phyloP scores from a whole-genome alignment of 2,888 invertebrate species.

The Nomada hirtipes region DNA sequence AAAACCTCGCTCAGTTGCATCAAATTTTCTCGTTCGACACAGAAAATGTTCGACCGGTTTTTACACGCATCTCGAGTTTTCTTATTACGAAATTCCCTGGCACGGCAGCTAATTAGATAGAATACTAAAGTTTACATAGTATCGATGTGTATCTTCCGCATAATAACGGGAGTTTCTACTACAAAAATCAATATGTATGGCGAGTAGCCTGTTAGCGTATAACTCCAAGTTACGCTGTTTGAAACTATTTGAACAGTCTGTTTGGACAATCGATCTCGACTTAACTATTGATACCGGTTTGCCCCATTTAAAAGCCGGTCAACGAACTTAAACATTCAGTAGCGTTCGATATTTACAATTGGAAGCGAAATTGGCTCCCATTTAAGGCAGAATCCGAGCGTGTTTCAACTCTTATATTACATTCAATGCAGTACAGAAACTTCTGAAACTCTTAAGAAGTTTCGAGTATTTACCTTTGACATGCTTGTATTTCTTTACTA shows the following conservation, averaged over 20 bases:
- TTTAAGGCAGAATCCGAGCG: not conserved
- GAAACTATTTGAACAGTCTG: conserved; percentile 35
- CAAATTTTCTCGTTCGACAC: conserved; percentile 8
- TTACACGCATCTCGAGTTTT: not conserved
- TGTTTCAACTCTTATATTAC: not conserved
- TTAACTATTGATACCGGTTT: conserved; percentile 6
- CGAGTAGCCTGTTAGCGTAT: not conserved
- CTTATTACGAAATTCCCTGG: conserved; percentile 1
- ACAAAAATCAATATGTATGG: conserved; percentile 44
- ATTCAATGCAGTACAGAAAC: too few species aligned
- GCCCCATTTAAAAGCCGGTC: not conserved
- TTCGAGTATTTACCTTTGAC: too few species aligned
- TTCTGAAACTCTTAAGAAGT: too few species aligned
- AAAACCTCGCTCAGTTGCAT: not conserved
- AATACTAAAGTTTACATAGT: conserved; percentile 24
- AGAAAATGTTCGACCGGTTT: conserved; percentile 1
- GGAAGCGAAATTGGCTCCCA: not conserved
- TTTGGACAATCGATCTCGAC: conserved; percentile 50
- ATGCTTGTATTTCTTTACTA: too few species aligned
- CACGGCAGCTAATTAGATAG: conserved; percentile 41
- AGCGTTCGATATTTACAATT: too few species aligned
- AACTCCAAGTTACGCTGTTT: not conserved
- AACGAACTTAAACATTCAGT: too few species aligned
- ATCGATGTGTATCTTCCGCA: conserved; percentile 30
- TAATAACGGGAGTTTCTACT: conserved; percentile 32